Conservation (phyloP, 1,140 invertebrate genomes). For the Mercenaria mercenaria region DNA sequence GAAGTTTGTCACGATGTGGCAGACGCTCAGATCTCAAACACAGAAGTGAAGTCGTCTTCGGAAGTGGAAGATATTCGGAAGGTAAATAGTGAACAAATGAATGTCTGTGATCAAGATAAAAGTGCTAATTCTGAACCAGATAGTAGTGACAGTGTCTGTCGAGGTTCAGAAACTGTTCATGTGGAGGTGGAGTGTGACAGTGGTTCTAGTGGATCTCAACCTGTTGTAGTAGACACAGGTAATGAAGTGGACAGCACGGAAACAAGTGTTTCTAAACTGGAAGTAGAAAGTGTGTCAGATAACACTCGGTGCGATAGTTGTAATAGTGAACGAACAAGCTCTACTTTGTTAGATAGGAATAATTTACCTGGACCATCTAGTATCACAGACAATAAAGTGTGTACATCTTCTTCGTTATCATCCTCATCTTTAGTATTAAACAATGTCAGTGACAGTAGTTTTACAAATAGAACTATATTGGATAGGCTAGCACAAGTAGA, state of each 20-base stretch:
- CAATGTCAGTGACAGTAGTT: constrained; percentile 15
- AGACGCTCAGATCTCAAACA: constrained; percentile 53
- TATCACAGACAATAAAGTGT: constrained; percentile 13
- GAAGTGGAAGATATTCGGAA: neutral
- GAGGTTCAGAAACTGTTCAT: constrained; percentile 12
- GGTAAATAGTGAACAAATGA: constrained; percentile 49
- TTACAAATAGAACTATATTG: constrained; percentile 16
- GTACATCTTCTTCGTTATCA: constrained; percentile 40
- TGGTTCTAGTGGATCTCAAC: constrained; percentile 3
- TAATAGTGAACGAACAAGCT: constrained; percentile 56
- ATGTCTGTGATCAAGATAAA: constrained; percentile 60
- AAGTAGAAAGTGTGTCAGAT: neutral
- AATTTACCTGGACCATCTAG: constrained; percentile 42
- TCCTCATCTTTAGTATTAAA: constrained; percentile 11
- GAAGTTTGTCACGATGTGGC: neutral
- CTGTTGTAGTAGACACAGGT: neutral
- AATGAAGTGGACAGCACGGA: constrained; percentile 58
- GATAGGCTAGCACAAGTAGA: constrained; percentile 42
- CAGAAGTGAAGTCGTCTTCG: neutral
- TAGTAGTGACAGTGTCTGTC: constrained; percentile 54
- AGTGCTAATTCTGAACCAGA: constrained; percentile 66
- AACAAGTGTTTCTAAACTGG: neutral
- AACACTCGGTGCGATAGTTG: constrained; percentile 64
- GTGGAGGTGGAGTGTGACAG: constrained; percentile 64
- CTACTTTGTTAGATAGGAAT: neutral